Conservation (phyloP, 2,113 vertebrate species). For the Carollia perspicillata region DNA sequence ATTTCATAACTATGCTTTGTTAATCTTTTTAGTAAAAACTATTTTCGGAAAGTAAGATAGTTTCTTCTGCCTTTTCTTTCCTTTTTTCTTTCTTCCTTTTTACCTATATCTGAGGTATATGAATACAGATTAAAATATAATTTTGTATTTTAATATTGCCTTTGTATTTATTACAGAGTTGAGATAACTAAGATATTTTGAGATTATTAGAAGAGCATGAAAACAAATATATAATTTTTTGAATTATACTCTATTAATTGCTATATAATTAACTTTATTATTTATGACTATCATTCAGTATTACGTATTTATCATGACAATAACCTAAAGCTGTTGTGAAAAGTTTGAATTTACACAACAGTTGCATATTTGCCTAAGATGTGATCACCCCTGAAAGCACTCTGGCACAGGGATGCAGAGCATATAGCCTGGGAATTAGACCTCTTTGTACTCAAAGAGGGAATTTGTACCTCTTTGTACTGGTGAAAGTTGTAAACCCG, state of each 20-base stretch:
- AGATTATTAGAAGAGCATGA: neutral
- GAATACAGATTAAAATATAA: neutral
- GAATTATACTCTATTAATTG: neutral
- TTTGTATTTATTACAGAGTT: neutral
- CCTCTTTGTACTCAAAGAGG: neutral
- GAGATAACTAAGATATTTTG: neutral
- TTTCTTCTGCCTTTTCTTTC: fast-evolving
- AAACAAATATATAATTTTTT: neutral
- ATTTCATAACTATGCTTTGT: neutral
- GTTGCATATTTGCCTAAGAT: neutral
- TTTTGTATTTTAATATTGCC: neutral
- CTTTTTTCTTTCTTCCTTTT: neutral
- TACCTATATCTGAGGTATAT: neutral
- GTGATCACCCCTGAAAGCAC: neutral
- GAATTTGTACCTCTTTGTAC: too few relatives aligned
- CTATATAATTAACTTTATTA: neutral
- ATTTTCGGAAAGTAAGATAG: neutral
- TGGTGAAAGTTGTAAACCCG: neutral
- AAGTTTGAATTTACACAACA: neutral
- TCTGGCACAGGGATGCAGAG: neutral
- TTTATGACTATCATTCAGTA: neutral
- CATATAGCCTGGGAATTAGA: neutral
- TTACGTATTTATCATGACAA: neutral
- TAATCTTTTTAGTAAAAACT: neutral
- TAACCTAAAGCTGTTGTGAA: neutral